Evolutionary conservation across 2,888 invertebrate genomes (phyloP), one percentile per base, ranked within the genome.

Genomic region (Himalopsyche anomala): DNA sequence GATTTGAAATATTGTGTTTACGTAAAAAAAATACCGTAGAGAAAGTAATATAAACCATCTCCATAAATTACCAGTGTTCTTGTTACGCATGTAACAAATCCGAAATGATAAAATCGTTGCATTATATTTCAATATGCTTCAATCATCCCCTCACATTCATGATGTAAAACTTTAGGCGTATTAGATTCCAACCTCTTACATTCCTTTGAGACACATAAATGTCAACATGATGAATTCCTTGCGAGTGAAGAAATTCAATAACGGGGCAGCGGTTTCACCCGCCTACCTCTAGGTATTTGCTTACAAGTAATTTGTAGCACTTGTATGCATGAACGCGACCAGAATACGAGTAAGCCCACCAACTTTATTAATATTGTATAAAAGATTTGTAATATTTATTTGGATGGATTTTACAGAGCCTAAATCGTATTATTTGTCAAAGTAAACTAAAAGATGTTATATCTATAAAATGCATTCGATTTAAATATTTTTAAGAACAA

Each of bases 241-340:
- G 74, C 74, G 74, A 74, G 74, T 74, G 80, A 80, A 80, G 80
- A 80, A 80, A 80, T 80, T 80, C 80, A 80, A 80, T 80, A 80
- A 45, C 80, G 80, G 42, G 74, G 80, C 80, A 51, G 80, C 51
- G 80, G 80, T 80, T 80, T 80, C 19, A 40, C 80, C 36, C 36
- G 4, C 9, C 12, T 5, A 74, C 19, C 74, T 28, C 12, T 36
- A 38, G 38, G 74, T 74, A 74, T 74, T 74, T 74, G 74, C 74
- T 15, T 74, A 38, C 74, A 36, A 69, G 74, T 74, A 74, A 28
- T 74, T 36, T 36, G 19, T 15, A 38, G 15, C 74, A 74, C 74
- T 74, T 36, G 28, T 51, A 51, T 51, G 51, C 51, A 51, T 15
- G 51, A 51, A 51, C 51, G 15, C 51, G 51, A 15, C 5, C 51